These are phyloP conservation scores for Rhizomys pruinosus DNA, from an alignment of 2,113 vertebrate genomes.

Conservation along the genomic window DNA sequence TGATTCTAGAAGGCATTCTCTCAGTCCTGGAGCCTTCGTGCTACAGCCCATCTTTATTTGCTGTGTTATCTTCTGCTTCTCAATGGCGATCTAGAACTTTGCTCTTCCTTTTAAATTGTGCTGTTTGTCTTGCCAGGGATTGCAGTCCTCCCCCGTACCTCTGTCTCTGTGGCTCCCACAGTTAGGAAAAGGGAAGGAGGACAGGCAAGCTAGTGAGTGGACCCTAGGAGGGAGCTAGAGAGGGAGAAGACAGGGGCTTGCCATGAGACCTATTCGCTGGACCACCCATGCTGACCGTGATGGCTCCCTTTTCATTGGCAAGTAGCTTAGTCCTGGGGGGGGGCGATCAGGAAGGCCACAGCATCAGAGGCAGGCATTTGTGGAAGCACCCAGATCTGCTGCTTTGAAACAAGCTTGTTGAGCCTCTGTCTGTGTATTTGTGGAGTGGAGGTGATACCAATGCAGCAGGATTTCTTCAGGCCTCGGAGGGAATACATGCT, in stretches of 20 bases:
- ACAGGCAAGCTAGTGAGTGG: too few species aligned
- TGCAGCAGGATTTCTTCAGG: not conserved
- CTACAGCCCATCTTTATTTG: not conserved
- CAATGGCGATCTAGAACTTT: not conserved
- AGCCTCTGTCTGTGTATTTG: not conserved
- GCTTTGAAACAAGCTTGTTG: not conserved
- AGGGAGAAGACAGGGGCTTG: not conserved
- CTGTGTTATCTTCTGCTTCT: not conserved
- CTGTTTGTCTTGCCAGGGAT: not conserved
- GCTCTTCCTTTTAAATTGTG: not conserved
- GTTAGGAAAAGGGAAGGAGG: not conserved
- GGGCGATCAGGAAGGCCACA: too few species aligned
- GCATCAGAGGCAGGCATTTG: not conserved
- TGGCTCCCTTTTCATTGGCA: not conserved
- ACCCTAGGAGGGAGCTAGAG: not conserved
- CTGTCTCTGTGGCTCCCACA: too few species aligned
- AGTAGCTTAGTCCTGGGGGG: not conserved
- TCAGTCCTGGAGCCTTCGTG: not conserved
- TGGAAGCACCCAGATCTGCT: not conserved
- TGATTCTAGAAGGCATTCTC: not conserved
- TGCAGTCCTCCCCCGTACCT: not conserved
- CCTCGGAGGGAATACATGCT: not conserved
- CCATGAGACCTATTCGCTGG: rapidly evolving
- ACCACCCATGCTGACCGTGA: not conserved
- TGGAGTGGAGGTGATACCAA: not conserved